These are phyloP conservation scores for Cepphus grylle DNA, from an alignment of 2,113 vertebrate genomes.

Conservation along the genomic window DNA sequence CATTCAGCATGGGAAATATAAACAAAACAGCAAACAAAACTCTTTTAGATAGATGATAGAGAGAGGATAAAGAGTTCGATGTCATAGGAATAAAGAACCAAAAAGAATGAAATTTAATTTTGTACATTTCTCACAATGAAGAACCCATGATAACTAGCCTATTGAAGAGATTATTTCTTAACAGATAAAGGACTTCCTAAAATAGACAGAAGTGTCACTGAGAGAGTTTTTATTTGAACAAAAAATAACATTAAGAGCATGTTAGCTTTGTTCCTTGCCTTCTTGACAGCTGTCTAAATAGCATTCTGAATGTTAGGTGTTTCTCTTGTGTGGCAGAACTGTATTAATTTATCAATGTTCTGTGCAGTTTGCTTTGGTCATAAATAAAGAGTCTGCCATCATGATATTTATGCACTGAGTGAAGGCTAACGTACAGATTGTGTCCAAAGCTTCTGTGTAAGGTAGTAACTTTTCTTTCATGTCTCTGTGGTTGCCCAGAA, in stretches of 20 bases:
- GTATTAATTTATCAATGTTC: not conserved
- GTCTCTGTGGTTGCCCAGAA: not conserved
- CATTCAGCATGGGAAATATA: constrained; percentile 7
- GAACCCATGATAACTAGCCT: not conserved
- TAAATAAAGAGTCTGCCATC: not conserved
- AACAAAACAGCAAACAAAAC: constrained; percentile 38
- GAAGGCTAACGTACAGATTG: not conserved
- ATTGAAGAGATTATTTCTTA: not conserved
- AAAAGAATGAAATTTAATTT: not conserved
- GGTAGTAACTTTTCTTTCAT: not conserved
- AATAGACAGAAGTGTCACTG: not conserved
- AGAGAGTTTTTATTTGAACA: not conserved
- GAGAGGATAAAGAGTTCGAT: not conserved
- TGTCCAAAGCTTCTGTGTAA: not conserved
- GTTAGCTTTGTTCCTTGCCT: not conserved
- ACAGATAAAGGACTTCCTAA: not conserved
- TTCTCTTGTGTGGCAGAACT: not conserved
- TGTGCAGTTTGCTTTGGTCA: not conserved
- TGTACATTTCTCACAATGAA: not conserved
- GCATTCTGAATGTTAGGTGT: not conserved
- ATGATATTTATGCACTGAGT: not conserved
- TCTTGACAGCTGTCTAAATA: not conserved
- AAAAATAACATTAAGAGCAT: not conserved
- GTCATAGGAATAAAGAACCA: not conserved
- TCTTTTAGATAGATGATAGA: not conserved